Percentiles rank a stretch among this genome's conserved stretches.
These are phyloP conservation scores for Pandion haliaetus DNA, from an alignment of 2,113 vertebrate genomes.

Conservation along the genomic window DNA sequence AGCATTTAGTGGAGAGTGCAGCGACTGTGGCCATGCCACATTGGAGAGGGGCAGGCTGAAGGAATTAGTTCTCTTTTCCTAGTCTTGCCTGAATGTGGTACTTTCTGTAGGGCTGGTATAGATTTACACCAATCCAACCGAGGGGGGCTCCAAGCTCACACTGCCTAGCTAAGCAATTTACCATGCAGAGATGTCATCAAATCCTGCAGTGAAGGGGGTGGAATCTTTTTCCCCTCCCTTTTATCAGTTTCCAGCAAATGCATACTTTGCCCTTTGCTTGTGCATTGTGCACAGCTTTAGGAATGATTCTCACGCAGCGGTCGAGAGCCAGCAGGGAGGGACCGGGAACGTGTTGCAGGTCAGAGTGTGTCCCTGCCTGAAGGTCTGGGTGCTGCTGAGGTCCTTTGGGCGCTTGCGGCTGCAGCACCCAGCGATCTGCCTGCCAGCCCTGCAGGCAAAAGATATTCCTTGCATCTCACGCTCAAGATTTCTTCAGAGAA, in stretches of 20 bases:
- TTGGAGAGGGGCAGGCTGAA: not conserved
- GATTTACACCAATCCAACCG: not conserved
- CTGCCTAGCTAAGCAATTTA: not conserved
- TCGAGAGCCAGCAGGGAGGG: not conserved
- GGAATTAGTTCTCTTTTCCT: not conserved
- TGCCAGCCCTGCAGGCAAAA: not conserved
- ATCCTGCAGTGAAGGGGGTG: not conserved
- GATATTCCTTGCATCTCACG: not conserved
- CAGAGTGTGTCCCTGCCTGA: not conserved
- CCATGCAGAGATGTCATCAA: not conserved
- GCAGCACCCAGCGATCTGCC: not conserved
- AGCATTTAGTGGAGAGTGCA: not conserved
- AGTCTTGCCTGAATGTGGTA: not conserved
- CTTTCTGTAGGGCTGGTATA: not conserved
- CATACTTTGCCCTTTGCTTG: not conserved
- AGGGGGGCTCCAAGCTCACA: not conserved
- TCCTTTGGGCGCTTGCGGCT: not conserved
- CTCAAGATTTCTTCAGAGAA: conserved; percentile 16
- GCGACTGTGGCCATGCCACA: not conserved
- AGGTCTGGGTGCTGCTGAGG: not conserved
- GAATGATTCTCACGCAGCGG: not conserved
- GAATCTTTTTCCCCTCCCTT: not conserved
- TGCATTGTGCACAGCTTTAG: not conserved
- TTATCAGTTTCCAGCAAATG: not conserved
- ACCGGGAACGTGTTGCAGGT: accelerated